These are phyloP conservation scores for Hoplostethus atlanticus DNA, from an alignment of 2,797 vertebrate genomes.

Conservation along the genomic window DNA sequence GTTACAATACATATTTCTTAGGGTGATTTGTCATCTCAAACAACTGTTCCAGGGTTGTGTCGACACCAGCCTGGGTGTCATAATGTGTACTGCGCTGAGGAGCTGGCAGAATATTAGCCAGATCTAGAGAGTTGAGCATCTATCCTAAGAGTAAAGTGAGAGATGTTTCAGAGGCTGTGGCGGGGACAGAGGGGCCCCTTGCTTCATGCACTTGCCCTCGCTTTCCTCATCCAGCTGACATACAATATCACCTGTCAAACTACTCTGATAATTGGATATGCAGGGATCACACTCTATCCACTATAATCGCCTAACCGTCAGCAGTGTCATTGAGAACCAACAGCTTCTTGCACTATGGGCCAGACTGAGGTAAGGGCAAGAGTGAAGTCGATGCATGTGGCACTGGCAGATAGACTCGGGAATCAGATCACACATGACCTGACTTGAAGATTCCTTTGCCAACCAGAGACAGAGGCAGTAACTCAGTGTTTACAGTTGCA, in stretches of 20 bases:
- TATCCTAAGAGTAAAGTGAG: conserved; percentile 90
- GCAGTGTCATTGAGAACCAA: conserved; percentile 73
- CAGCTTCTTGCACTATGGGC: conserved; percentile 76
- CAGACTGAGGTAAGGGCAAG: conserved; percentile 59
- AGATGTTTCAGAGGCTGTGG: conserved; percentile 84
- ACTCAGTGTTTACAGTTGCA: conserved; percentile 77
- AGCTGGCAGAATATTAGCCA: conserved; percentile 88
- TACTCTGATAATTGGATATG: conserved; percentile 88
- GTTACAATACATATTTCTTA: conserved; percentile 45
- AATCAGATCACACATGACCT: conserved; percentile 80
- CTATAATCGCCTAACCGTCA: conserved; percentile 78
- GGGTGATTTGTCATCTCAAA: conserved; percentile 65
- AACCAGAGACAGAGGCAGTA: conserved; percentile 61
- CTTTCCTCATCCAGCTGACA: conserved; percentile 91
- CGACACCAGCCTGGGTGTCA: conserved; percentile 86
- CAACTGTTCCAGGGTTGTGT: conserved; percentile 58
- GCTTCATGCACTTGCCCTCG: conserved; percentile 67
- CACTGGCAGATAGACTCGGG: conserved; percentile 65
- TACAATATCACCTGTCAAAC: conserved; percentile 92
- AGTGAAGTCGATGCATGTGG: conserved; percentile 74
- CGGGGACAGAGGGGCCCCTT: conserved; percentile 65
- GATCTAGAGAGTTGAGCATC: conserved; percentile 87
- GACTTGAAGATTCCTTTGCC: conserved; percentile 69
- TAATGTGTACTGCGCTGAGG: conserved; percentile 85
- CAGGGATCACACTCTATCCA: conserved; percentile 77